Evolutionary conservation across 1,140 invertebrate species (phyloP).

Genomic region (Diachasmimorpha longicaudata): DNA sequence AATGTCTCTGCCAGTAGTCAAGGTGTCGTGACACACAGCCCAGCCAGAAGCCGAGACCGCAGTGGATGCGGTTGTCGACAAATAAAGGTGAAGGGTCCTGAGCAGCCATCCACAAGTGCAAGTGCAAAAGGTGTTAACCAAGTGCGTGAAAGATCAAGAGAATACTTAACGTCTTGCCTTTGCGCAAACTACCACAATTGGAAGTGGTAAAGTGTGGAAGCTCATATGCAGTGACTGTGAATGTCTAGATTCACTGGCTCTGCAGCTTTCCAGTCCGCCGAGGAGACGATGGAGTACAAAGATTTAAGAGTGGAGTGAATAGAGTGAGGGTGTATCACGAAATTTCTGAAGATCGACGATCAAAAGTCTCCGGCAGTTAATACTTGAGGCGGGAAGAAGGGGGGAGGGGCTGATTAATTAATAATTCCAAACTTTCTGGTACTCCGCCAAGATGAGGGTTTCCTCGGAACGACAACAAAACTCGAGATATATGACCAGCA

Average conservation of each 20-base stretch:
- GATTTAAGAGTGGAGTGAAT: background rate
- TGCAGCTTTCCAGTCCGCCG: background rate
- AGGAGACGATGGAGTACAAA: background rate
- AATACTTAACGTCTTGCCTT: background rate
- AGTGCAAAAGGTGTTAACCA: background rate
- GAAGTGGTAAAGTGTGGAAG: background rate
- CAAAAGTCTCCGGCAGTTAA: background rate
- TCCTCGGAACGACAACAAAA: too few relatives aligned
- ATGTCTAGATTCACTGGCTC: background rate
- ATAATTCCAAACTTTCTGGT: background rate
- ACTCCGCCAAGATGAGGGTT: background rate
- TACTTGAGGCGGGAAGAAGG: background rate
- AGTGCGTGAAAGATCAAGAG: background rate
- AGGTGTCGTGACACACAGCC: slow-evolving; percentile 28
- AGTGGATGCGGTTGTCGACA: slow-evolving; percentile 25
- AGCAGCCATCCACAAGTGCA: background rate
- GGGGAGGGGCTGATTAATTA: background rate
- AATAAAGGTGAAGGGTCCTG: background rate
- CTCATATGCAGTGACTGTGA: background rate
- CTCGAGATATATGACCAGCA: too few relatives aligned
- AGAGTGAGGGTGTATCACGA: background rate
- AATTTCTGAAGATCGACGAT: background rate
- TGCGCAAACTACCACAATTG: background rate
- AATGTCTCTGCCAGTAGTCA: slow-evolving; percentile 8
- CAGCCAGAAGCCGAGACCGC: slow-evolving; percentile 37